Evolutionary conservation across 2,113 vertebrate genomes (phyloP), one percentile per base, ranked within the genome.

Genomic region (Pelecanoides urinatrix): DNA sequence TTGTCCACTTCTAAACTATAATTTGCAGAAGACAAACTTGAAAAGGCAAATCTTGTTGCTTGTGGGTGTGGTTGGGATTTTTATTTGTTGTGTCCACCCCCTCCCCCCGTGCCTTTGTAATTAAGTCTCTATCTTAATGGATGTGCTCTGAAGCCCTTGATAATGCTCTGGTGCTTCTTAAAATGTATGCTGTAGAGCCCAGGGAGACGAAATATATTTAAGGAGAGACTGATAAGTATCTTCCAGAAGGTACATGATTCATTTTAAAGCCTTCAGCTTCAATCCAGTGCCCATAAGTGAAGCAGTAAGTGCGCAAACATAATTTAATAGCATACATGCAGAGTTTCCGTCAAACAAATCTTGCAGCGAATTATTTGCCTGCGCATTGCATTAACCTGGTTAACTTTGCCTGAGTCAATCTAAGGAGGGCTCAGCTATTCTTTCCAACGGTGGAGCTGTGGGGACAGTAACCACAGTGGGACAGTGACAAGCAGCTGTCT

Each of bases 191-290:
- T 66, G 1, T 74, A 47, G 65, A 92, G 78, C 65, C 76, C 47
- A 62, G 63, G 81, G 76, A 94, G 76, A 84, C 81, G 7, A 91
- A 88, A 52, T 83, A 25, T 44, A 44, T 79, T 92, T 95, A 94
- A 94, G 82, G 47, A 66, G 61, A 80, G 75, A 26, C 71, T 65
- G 76, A 92, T 92, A 93, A 93, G 32, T 52, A 42, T 93, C 91
- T 90, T 95, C 56, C 34, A 65, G 73, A 75, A 90, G 20, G 42
- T 84, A 38, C 13, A 8, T 9, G 82, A 61, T 70, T 79, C 42
- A 68, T 85, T 80, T 88, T 67, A 72, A 88, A 93, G 90, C 90
- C 72, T 94, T 91, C 76, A 91, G 59, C 86, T 92, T 86, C 55
- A 61, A 50, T 75, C 61, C 65, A 23, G 62, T 62, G 65, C 49